A percentile compares a stretch with the other conserved stretches of the same genome.
phyloP scores from a whole-genome alignment of 2,797 vertebrate genomes.

The Myotis myotis region DNA sequence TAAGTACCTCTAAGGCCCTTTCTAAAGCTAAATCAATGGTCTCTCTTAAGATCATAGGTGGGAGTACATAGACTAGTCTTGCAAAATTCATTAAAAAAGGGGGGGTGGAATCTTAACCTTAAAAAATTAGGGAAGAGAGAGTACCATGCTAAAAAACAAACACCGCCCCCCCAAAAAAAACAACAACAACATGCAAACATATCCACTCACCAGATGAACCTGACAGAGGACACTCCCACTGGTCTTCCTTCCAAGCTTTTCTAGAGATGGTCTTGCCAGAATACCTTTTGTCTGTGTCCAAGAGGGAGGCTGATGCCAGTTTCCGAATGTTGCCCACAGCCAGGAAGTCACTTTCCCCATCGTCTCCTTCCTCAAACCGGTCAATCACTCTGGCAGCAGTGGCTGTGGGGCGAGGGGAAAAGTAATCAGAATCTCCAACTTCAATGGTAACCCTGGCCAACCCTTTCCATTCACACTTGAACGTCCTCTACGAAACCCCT shows the following conservation, averaged over 20 bases:
- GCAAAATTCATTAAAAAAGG: not conserved
- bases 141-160: not conserved
- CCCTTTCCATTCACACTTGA: not conserved
- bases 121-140: not conserved
- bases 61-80: not conserved
- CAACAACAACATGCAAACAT: not conserved
- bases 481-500: not conserved
- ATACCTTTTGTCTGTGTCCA: slow-evolving; percentile 91
- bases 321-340: slow-evolving; percentile 87
- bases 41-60: slow-evolving; percentile 1
- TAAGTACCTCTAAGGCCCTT: not conserved
- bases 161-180: not conserved
- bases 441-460: not conserved
- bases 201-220: slow-evolving; percentile 83
- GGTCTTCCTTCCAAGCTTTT: slow-evolving; percentile 85
- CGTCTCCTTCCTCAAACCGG: slow-evolving; percentile 88
- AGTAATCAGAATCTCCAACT: slow-evolving; percentile 50
- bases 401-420: slow-evolving; percentile 46
- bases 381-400: slow-evolving; percentile 93
- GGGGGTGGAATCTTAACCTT: not conserved
- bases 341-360: slow-evolving; percentile 79
- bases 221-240: slow-evolving; percentile 82
- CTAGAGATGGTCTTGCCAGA: slow-evolving; percentile 91
- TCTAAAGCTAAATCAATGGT: slow-evolving; percentile 14
- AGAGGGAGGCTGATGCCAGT: slow-evolving; percentile 81